These are phyloP conservation scores for Embidobia sp. DNA, from an alignment of 2,888 invertebrate genomes.

Conservation along the genomic window DNA sequence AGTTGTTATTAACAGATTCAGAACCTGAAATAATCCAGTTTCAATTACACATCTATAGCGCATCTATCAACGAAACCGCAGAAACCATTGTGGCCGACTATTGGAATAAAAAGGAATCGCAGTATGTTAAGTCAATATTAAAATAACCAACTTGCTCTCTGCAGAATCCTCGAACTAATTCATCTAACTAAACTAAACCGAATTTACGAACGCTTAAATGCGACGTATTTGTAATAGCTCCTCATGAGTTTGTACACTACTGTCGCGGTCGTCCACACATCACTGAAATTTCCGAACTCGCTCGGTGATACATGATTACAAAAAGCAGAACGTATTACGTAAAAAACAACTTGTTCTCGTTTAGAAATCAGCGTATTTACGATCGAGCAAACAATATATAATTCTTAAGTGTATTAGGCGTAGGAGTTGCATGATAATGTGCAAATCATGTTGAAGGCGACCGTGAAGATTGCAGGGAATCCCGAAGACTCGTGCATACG, in stretches of 20 bases:
- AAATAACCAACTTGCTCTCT: too few relatives aligned
- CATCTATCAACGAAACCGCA: too few relatives aligned
- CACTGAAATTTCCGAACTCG: constrained; percentile 34
- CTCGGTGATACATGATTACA: constrained; percentile 19
- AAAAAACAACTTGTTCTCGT: constrained; percentile 46
- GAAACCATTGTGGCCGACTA: too few relatives aligned
- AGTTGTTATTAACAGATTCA: too few relatives aligned
- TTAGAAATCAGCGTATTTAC: constrained; percentile 49
- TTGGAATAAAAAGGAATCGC: too few relatives aligned
- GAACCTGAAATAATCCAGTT: too few relatives aligned
- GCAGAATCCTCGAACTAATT: too few relatives aligned
- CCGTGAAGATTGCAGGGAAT: constrained; percentile 52
- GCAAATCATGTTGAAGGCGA: constrained; percentile 60
- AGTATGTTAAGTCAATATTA: too few relatives aligned
- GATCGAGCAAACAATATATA: constrained; percentile 54
- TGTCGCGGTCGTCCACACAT: constrained; percentile 36
- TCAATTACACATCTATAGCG: too few relatives aligned
- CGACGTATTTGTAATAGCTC: constrained; percentile 15
- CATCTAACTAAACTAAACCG: constrained; percentile 6
- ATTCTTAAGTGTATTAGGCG: constrained; percentile 56
- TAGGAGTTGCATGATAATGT: constrained; percentile 51
- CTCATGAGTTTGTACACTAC: background rate
- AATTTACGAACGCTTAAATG: constrained; percentile 11
- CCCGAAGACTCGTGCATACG: constrained; percentile 55
- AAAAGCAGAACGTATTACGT: constrained; percentile 36